phyloP scores from a whole-genome alignment of 2,113 vertebrate genomes.

The Eleginops maclovinus region DNA sequence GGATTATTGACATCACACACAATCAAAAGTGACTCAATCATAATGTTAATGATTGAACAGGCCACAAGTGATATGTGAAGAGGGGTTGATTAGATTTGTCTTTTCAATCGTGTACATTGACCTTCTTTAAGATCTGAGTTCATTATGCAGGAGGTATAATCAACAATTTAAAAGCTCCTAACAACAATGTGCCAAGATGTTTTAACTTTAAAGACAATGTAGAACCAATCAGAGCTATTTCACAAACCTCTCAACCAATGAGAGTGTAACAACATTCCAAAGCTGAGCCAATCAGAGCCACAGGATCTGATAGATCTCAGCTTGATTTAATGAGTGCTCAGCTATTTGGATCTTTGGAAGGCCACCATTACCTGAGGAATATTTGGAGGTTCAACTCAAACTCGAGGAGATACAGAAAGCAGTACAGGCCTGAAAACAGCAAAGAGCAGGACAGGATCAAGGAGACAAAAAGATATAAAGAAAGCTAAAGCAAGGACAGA shows the following conservation, averaged over 20 bases:
- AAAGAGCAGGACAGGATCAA: not conserved
- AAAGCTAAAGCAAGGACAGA: not conserved
- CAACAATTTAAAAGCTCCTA: not conserved
- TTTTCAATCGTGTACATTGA: not conserved
- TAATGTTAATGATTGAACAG: not conserved
- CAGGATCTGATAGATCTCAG: conserved; percentile 49
- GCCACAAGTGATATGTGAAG: conserved; percentile 4
- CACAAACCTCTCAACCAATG: conserved; percentile 21
- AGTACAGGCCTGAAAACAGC: not conserved
- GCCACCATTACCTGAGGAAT: not conserved
- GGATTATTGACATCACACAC: not conserved
- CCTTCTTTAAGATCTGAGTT: not conserved
- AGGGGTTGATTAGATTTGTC: not conserved
- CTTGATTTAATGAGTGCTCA: conserved; percentile 61
- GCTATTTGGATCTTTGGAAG: conserved; percentile 41
- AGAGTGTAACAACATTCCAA: not conserved
- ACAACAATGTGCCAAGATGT: not conserved
- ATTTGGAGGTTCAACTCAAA: not conserved
- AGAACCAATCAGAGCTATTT: not conserved
- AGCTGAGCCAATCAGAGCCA: conserved; percentile 45
- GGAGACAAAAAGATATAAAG: not conserved
- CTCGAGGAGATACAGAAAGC: not conserved
- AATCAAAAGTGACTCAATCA: conserved; percentile 16
- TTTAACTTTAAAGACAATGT: not conserved
- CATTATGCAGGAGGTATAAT: not conserved